Evolutionary conservation across 92 coral and sea anemone species (phyloP).

Genomic region (Epizoanthus scotinus): DNA sequence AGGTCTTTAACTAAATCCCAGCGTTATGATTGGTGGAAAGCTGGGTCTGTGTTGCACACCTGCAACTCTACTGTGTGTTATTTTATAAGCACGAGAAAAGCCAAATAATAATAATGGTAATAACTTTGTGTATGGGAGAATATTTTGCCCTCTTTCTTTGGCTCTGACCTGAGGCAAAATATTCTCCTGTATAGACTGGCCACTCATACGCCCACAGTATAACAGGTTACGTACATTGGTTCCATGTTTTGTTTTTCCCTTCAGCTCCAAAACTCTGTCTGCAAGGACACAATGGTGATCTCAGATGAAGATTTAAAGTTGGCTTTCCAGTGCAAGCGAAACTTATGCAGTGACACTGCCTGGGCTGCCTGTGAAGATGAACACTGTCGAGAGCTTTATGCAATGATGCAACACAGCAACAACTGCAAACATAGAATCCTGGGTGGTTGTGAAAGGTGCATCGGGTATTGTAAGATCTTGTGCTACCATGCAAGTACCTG

Average conservation of each 20-base stretch:
- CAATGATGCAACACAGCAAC: conserved; percentile 41
- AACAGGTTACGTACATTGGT: too few relatives aligned
- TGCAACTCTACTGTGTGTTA: too few relatives aligned
- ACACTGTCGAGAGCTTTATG: conserved; percentile 44
- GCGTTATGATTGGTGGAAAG: too few relatives aligned
- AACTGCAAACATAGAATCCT: conserved; percentile 44
- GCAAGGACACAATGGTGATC: neutral
- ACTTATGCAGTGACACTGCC: conserved; percentile 2
- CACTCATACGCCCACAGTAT: too few relatives aligned
- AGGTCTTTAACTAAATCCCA: too few relatives aligned
- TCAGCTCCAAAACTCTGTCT: neutral
- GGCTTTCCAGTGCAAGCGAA: conserved; percentile 22
- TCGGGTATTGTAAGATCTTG: conserved; percentile 9
- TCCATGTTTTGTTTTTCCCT: neutral
- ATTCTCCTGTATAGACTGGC: too few relatives aligned
- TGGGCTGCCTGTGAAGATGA: conserved; percentile 24
- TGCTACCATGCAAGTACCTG: conserved; percentile 48
- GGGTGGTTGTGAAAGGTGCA: conserved; percentile 55
- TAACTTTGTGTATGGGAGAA: too few relatives aligned
- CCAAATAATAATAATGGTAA: too few relatives aligned
- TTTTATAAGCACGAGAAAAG: too few relatives aligned
- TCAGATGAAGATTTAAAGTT: neutral
- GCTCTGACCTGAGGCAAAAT: too few relatives aligned
- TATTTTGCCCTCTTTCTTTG: too few relatives aligned
- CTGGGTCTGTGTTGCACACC: too few relatives aligned